These are phyloP conservation scores for Drosophila navojoa DNA, from an alignment of 1,140 invertebrate species.

Conservation along the genomic window DNA sequence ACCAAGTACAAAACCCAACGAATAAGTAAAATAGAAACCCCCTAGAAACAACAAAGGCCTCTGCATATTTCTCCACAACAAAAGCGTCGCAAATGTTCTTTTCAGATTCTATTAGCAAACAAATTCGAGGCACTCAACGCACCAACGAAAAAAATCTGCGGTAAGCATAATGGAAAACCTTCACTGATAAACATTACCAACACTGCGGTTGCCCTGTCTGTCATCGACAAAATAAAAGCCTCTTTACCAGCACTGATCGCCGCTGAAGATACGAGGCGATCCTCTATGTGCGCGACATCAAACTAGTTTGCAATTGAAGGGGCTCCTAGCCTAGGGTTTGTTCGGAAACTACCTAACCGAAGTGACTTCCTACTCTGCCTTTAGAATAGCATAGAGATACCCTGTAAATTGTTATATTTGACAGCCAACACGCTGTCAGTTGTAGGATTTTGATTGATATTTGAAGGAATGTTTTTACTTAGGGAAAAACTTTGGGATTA, in stretches of 20 bases:
- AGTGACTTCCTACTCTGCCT: background rate
- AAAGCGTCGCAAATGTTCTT: slow-evolving; percentile 67
- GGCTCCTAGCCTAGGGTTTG: background rate
- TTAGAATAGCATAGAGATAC: background rate
- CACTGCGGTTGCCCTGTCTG: slow-evolving; percentile 37
- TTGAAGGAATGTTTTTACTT: too few relatives aligned
- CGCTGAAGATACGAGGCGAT: slow-evolving; percentile 55
- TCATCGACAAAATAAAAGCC: background rate
- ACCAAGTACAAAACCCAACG: slow-evolving; percentile 13
- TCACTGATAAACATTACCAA: slow-evolving; percentile 38
- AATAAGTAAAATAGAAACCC: background rate
- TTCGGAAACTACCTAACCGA: background rate
- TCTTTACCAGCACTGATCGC: slow-evolving; percentile 41
- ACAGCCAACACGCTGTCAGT: too few relatives aligned
- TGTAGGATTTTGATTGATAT: too few relatives aligned
- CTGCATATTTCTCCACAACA: slow-evolving; percentile 46
- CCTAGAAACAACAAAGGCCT: slow-evolving; percentile 40
- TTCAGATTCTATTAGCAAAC: slow-evolving; percentile 78
- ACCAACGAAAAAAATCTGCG: slow-evolving; percentile 33
- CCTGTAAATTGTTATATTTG: background rate
- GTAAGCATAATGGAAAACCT: slow-evolving; percentile 4
- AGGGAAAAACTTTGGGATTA: too few relatives aligned
- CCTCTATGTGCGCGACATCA: slow-evolving; percentile 18
- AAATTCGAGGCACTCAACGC: slow-evolving; percentile 55
- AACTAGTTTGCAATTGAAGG: slow-evolving; percentile 19